A percentile compares a stretch with the other conserved stretches of the same genome.
phyloP scores from a whole-genome alignment of 2,113 vertebrate genomes.

The Tupaia chinensis region DNA sequence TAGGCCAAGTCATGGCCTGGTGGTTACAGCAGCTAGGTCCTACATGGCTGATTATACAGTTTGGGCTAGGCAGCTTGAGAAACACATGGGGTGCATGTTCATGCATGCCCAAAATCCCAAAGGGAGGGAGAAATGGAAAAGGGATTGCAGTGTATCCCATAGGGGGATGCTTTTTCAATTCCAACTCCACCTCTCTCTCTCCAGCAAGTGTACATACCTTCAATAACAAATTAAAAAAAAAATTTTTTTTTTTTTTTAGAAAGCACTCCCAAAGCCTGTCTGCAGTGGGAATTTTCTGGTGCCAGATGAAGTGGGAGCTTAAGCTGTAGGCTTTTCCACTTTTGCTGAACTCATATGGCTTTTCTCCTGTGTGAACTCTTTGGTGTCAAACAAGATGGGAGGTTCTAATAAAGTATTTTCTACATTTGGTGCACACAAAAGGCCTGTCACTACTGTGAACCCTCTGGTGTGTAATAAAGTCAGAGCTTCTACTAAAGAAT shows the following conservation, averaged over 20 bases:
- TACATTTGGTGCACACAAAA: conserved; percentile 65
- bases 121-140: no score
- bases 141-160: no score
- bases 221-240: no score
- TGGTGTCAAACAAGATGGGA: conserved; percentile 68
- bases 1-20: not conserved
- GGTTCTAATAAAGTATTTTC: conserved; percentile 66
- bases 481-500: conserved; percentile 64
- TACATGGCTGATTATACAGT: no score
- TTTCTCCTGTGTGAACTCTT: conserved; percentile 16
- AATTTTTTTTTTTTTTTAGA: not conserved
- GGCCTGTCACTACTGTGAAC: conserved; percentile 69
- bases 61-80: no score
- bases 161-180: no score
- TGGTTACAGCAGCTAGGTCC: no score
- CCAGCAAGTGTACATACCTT: no score
- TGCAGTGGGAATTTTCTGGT: conserved; percentile 53
- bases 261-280: conserved; percentile 7
- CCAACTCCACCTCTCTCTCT: no score
- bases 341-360: no score
- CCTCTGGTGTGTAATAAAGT: conserved; percentile 64
- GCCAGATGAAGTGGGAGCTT: conserved; percentile 61
- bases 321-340: conserved; percentile 46
- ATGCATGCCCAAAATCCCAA: no score
- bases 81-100: no score